Conservation (phyloP, 2,888 invertebrate genomes). For the Andrena flavipes region DNA sequence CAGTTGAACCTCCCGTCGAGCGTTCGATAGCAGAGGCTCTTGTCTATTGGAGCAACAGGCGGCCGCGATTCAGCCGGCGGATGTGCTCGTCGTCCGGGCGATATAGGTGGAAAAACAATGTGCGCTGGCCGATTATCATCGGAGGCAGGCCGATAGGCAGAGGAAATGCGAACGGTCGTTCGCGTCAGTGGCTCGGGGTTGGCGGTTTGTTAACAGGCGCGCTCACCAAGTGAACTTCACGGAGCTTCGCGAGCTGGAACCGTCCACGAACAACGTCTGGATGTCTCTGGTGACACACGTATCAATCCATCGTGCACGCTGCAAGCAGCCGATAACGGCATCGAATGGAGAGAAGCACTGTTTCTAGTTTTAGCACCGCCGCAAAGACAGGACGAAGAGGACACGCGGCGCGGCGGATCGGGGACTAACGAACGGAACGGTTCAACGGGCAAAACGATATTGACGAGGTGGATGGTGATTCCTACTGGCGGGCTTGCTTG, state of each 20-base stretch:
- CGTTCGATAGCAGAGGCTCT: not conserved
- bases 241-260: not conserved
- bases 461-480: slow-evolving; percentile 19
- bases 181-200: not conserved
- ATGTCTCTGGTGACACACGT: slow-evolving; percentile 1
- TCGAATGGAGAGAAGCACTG: slow-evolving; percentile 20
- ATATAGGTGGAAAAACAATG: slow-evolving; percentile 18
- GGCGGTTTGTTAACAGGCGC: not conserved
- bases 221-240: not conserved
- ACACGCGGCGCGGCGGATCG: slow-evolving; percentile 16
- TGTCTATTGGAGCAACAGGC: not conserved
- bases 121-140: slow-evolving; percentile 2
- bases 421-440: slow-evolving; percentile 25
- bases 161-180: not conserved
- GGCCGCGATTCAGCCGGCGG: slow-evolving; percentile 1
- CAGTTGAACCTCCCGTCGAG: not conserved
- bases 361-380: slow-evolving; percentile 1
- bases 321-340: slow-evolving; percentile 14
- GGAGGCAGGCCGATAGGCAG: not conserved
- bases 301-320: slow-evolving; percentile 19
- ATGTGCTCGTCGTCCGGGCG: slow-evolving; percentile 10
- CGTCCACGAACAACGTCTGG: not conserved
- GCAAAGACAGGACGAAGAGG: not conserved
- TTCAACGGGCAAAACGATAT: slow-evolving; percentile 46
- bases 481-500: slow-evolving; percentile 8